Percentiles rank a stretch among this genome's conserved stretches.
Evolutionary conservation across 1,140 invertebrate genomes (phyloP).

Genomic region (Hycleus phaleratus): DNA sequence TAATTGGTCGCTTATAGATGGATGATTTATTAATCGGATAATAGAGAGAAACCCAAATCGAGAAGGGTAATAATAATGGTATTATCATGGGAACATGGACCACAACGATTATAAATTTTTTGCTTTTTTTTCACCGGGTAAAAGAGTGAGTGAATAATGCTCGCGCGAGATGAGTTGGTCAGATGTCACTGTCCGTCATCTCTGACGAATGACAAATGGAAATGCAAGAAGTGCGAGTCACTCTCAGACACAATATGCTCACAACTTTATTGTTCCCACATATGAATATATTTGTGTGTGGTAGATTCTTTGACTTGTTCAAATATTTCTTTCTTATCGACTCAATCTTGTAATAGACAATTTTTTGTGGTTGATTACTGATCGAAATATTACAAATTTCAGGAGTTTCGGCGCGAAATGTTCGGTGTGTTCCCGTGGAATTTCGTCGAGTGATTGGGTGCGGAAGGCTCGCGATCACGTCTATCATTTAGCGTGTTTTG

Average conservation of each 20-base stretch:
- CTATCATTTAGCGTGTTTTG: slow-evolving; percentile 97
- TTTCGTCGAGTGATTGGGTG: slow-evolving; percentile 95
- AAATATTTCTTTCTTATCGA: slow-evolving; percentile 18
- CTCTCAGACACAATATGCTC: slow-evolving; percentile 28
- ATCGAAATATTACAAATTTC: slow-evolving; percentile 40
- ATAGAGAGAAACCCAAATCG: too few species aligned
- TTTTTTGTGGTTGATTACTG: too few species aligned
- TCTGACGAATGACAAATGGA: slow-evolving; percentile 32
- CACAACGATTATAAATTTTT: too few species aligned
- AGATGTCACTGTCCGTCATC: slow-evolving; percentile 30
- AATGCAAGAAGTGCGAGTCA: slow-evolving; percentile 28
- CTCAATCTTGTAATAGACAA: too few species aligned
- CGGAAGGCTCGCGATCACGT: slow-evolving; percentile 86
- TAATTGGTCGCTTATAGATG: too few species aligned
- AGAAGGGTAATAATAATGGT: neutral
- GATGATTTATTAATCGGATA: too few species aligned
- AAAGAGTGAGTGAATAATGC: too few species aligned
- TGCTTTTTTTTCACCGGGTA: too few species aligned
- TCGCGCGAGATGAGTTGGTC: slow-evolving; percentile 28
- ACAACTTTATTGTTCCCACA: slow-evolving; percentile 22
- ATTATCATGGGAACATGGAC: slow-evolving; percentile 18
- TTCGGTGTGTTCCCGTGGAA: slow-evolving; percentile 85
- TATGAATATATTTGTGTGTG: slow-evolving; percentile 20
- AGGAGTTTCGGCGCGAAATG: slow-evolving; percentile 96
- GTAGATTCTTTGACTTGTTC: slow-evolving; percentile 24